phyloP scores from a whole-genome alignment of 2,113 vertebrate species.

The Pristiophorus japonicus region DNA sequence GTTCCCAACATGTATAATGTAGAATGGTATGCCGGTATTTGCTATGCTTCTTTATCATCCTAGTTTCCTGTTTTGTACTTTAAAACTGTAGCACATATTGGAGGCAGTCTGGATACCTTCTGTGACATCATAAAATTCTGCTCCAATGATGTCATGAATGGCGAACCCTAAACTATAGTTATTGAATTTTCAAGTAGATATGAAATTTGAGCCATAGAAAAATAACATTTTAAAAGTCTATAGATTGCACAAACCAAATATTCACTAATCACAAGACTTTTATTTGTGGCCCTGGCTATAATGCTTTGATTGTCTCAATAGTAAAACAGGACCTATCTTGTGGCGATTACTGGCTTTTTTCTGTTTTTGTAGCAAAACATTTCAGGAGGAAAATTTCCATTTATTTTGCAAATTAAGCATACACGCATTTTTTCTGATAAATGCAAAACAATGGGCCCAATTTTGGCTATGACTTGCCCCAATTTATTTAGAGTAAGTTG shows the following conservation, averaged over 20 bases:
- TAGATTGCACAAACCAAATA: background rate
- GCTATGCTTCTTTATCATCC: background rate
- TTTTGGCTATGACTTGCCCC: no score
- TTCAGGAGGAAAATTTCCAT: background rate
- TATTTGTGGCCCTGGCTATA: background rate
- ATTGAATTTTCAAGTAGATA: background rate
- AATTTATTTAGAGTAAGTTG: no score
- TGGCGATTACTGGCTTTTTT: background rate
- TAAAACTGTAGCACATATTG: no score
- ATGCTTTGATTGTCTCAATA: background rate
- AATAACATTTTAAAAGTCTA: background rate
- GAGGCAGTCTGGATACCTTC: background rate
- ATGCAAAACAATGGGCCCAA: background rate
- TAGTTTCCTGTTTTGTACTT: background rate
- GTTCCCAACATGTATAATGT: background rate
- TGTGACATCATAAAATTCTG: background rate
- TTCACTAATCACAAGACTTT: no score
- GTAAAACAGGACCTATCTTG: background rate
- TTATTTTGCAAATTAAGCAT: background rate
- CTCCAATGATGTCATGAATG: background rate
- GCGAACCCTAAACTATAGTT: background rate
- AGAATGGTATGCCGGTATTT: background rate
- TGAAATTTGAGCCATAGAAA: no score
- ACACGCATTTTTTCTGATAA: background rate
- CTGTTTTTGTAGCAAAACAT: background rate